Evolutionary conservation across 1,140 invertebrate species (phyloP), one percentile per base, ranked within the genome.

Genomic region (Mya arenaria): DNA sequence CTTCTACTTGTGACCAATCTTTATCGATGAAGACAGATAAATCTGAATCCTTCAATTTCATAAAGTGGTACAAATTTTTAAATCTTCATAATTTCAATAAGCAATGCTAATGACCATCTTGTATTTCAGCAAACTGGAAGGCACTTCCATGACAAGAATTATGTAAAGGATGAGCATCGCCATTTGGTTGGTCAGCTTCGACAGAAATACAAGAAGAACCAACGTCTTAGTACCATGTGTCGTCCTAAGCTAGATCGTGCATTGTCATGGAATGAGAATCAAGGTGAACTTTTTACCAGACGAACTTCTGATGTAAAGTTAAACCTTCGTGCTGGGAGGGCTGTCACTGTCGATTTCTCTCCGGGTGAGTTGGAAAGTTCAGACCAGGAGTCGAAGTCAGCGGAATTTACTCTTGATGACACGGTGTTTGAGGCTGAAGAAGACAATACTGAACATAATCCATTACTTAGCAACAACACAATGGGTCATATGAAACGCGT

Each of bases 121-220:
- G 25, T 74, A 32, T 75, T 65, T 39, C 73, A 75, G 73, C 34
- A 60, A 63, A 28, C 58, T 32, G 58, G 37, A 15, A 19, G 62
- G 34, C 34, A 63, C 41, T 75, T 48, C 41, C 73, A 75, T 25
- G 73, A 75, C 58, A 75, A 75, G 17, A 75, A 75, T 28, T 75
- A 63, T 44, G 60, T 63, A 8, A 5, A n/a, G 41, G 73, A 75
- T 28, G 56, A 62, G 5, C n/a, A 30, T 17, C 73, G 73, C 25
- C 62, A 63, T 41, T 6, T 48, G 1, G 73, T 34, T 1, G 41
- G 58, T 75, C 58, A 75, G 30, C 60, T 75, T 1, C 23, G 73
- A 23, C 28, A 63, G 1, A 75, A 75, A 41, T 63, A 75, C 73
- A 75, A 65, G 60, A 62, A 41, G 17, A 75, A 75, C 62, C 1